These are phyloP conservation scores for Desmophyllum pertusum DNA, from an alignment of 92 coral and sea anemone genomes.

Conservation along the genomic window DNA sequence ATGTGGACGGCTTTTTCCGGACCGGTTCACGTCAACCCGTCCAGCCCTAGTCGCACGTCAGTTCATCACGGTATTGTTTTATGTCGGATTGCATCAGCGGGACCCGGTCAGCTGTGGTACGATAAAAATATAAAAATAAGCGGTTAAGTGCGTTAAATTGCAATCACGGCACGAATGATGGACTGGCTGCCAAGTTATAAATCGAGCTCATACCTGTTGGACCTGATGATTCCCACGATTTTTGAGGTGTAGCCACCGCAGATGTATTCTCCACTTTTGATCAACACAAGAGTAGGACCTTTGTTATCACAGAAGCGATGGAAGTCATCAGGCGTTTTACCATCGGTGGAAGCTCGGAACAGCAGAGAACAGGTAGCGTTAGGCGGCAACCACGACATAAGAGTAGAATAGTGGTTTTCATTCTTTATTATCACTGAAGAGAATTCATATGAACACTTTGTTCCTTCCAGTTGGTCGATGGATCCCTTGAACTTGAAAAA, in stretches of 20 bases:
- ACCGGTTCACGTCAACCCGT: too few relatives aligned
- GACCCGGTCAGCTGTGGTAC: too few relatives aligned
- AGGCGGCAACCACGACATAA: conserved; percentile 15
- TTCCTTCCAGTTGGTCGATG: not conserved
- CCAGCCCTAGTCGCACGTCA: too few relatives aligned
- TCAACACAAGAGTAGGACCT: conserved; percentile 42
- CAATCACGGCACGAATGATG: too few relatives aligned
- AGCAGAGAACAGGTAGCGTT: not conserved
- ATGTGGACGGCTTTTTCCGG: too few relatives aligned
- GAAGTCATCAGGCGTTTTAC: conserved; percentile 24
- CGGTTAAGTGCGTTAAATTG: too few relatives aligned
- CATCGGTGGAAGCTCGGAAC: conserved; percentile 29
- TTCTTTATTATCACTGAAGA: not conserved
- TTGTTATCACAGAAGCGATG: conserved; percentile 45
- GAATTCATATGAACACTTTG: not conserved
- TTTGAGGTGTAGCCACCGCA: conserved; percentile 40
- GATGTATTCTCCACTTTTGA: not conserved
- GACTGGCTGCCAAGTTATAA: too few relatives aligned
- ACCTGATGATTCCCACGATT: conserved; percentile 41
- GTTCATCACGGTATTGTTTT: too few relatives aligned
- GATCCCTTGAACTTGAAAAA: conserved; percentile 36
- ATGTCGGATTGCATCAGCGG: too few relatives aligned
- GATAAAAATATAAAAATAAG: too few relatives aligned
- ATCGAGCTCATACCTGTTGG: not conserved
- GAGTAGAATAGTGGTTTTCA: not conserved